Evolutionary conservation across 2,113 vertebrate species (phyloP), one percentile per base, ranked within the genome.

Genomic region (Diadophis punctatus): DNA sequence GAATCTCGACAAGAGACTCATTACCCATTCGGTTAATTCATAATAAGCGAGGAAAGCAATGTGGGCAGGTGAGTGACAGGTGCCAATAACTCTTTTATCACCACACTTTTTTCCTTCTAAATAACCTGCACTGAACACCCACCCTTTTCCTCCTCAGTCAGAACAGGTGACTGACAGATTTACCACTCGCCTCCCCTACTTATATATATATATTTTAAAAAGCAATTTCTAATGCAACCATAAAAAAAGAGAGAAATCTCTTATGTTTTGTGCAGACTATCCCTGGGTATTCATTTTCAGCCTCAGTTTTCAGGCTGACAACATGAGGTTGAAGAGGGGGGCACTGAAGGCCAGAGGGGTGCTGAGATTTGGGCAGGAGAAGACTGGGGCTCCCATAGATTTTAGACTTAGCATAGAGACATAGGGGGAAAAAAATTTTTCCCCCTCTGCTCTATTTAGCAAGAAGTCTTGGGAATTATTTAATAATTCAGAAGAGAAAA

Each of bases 1-100:
- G 93, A 92, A 95, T 94, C 94, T 93, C 92, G 84, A 90, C 53
- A 3, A 87, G 90, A 95, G 93, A 96, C 94, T 95, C n/a, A n/a
- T n/a, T 86, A 93, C 48, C 51, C 86, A 95, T 95, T 94, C 94
- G 93, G 93, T 85, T 51, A 25, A 49, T 30, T 58, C 39, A 18
- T 30, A 87, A 68, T 49, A 58, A 18, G 22, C 3, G 9, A 55
- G 34, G 20, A 25, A 25, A 34, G 51, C 30, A 9, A 12, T 1
- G 39, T 34, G 92, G 23, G 20, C 91, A 91, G 92, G 91, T 87
- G 49, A 51, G 51, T 30, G 58, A 51, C 9, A 22, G n/a, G 34
- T 43, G 52, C 56, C 1, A 0, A 93, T 85, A 56, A 90, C 92
- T 52, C 51, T 9, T 94, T 93, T 93, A 92, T 80, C 51, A 63